Evolutionary conservation across 2,888 invertebrate species (phyloP), one percentile per base, ranked within the genome.

Genomic region (Noctua fimbriata): DNA sequence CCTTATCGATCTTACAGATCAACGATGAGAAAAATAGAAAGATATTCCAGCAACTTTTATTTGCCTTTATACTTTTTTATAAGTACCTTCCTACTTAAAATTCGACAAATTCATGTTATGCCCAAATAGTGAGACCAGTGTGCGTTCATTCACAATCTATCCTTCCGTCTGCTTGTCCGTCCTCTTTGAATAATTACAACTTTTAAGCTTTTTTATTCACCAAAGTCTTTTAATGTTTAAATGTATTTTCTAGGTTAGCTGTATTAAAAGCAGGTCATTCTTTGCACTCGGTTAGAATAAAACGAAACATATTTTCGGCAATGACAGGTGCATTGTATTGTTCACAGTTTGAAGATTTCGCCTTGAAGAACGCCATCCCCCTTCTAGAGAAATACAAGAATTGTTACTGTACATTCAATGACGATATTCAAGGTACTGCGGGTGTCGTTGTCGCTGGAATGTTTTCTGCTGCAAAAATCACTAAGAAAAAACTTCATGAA

Each of bases 341-440:
- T 71, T 81, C 60, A 73, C 98, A 99, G 97, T 99, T 99, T 94
- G 99, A 99, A 97, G 99, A 99, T 95, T 99, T 99, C 94, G 99
- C 98, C 73, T 98, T 99, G 92, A 97, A 98, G 90, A 99, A 99
- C 95, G 99, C 99, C 69, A 99, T 99, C 95, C 97, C 98, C 65
- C 98, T 99, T 87, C 95, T 99, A 85, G 98, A 98, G 88, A 99
- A 98, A 94, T 99, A 99, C 95, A 97, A 98, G 82, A 96, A 98
- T 87, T 96, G 97, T 73, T 99, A 98, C 94, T 99, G 99, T 94
- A 99, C 99, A 28, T 99, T 99, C 94, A 99, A 99, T 94, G 99
- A 99, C 92, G 99, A 99, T 92, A 99, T 99, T 91, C 99, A 99
- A 96, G 99, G 99, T 87, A 99, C 99, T 3, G 99, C 99, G 0